These are phyloP conservation scores for Micromussa lordhowensis DNA, from an alignment of 92 coral and sea anemone species.

Conservation along the genomic window DNA sequence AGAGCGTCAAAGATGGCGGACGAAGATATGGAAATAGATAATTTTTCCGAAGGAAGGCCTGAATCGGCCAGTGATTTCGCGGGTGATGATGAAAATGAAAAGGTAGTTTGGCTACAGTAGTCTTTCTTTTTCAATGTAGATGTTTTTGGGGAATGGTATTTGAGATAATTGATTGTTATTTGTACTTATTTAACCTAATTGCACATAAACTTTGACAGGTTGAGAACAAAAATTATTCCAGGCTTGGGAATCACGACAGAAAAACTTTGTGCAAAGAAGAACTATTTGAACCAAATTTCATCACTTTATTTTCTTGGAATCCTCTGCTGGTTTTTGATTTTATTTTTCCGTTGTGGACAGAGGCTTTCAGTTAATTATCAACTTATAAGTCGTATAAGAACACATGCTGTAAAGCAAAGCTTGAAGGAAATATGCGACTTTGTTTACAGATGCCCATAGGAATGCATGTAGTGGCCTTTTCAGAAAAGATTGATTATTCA, in stretches of 20 bases:
- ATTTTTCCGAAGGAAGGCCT: conserved; percentile 58
- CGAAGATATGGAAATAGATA: conserved; percentile 60
- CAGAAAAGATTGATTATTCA: not conserved
- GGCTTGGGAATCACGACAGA: not conserved
- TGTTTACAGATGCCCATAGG: not conserved
- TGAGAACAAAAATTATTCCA: not conserved
- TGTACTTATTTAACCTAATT: not conserved
- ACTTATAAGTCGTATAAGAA: too few species aligned
- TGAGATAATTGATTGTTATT: not conserved
- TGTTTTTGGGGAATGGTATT: not conserved
- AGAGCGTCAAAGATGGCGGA: conserved; percentile 83
- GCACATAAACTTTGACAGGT: not conserved
- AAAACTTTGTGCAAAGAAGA: not conserved
- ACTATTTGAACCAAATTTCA: not conserved
- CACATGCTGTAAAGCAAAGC: too few species aligned
- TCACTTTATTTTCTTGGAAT: not conserved
- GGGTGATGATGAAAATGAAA: conserved; percentile 46
- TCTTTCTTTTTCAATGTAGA: not conserved
- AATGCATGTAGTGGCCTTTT: not conserved
- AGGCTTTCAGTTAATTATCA: too few species aligned
- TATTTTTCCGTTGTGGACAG: not conserved
- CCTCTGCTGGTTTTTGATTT: not conserved
- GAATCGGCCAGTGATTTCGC: conserved; percentile 52
- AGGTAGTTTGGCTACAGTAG: conserved; percentile 9
- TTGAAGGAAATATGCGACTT: not conserved